Conservation (phyloP, 2,888 invertebrate species). For the Tortrix viridana region DNA sequence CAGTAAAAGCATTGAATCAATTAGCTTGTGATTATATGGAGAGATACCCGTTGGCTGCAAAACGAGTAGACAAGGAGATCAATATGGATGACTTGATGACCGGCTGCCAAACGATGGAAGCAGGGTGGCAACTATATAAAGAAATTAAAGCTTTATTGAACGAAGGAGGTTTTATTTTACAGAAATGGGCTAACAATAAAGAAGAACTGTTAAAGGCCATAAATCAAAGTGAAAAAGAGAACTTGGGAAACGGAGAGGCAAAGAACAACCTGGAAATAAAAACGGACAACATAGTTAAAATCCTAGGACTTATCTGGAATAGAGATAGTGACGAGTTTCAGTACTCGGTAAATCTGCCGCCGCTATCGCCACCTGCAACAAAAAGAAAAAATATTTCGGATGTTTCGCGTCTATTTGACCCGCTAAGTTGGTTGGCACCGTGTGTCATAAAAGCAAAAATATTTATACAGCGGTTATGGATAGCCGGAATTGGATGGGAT, state of each 20-base stretch:
- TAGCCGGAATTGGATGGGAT: not conserved
- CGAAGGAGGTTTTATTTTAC: too few relatives aligned
- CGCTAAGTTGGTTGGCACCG: not conserved
- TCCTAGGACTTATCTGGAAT: not conserved
- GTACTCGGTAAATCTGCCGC: not conserved
- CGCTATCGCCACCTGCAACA: not conserved
- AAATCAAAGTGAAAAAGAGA: too few relatives aligned
- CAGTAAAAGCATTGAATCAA: constrained; percentile 47
- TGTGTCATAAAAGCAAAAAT: not conserved
- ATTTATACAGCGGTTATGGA: not conserved
- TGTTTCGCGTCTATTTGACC: not conserved
- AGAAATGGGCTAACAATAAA: too few relatives aligned
- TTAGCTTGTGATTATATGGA: constrained; percentile 44
- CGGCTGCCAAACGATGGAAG: too few relatives aligned
- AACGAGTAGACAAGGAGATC: too few relatives aligned
- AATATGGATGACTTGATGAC: too few relatives aligned
- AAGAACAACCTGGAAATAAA: too few relatives aligned
- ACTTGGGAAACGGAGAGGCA: too few relatives aligned
- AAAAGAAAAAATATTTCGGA: not conserved
- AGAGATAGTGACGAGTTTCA: not conserved
- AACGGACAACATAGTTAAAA: not conserved
- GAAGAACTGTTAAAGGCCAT: too few relatives aligned
- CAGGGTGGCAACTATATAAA: too few relatives aligned
- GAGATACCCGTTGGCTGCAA: constrained; percentile 15
- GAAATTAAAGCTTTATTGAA: too few relatives aligned